Conservation (phyloP, 2,888 invertebrate species). For the Papilio protenor region DNA sequence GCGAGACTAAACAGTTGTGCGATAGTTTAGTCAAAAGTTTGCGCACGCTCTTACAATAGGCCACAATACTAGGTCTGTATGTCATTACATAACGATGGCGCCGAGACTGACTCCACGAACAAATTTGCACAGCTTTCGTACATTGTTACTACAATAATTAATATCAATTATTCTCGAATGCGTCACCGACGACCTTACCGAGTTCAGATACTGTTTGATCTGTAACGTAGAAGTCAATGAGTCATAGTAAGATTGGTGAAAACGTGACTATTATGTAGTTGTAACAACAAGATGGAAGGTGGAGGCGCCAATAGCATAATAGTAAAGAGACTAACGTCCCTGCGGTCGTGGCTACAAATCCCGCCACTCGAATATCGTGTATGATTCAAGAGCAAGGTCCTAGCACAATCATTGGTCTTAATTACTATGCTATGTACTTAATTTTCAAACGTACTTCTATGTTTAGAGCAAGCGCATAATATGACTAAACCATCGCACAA, state of each 20-base stretch:
- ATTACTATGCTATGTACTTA: not conserved
- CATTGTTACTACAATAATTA: slow-evolving; percentile 25
- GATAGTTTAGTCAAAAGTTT: not conserved
- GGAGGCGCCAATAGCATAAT: not conserved
- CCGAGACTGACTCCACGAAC: slow-evolving; percentile 21
- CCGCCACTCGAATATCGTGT: not conserved
- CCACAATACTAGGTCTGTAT: not conserved
- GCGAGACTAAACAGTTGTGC: too few species aligned
- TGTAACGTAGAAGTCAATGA: slow-evolving; percentile 24
- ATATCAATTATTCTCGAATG: slow-evolving; percentile 39
- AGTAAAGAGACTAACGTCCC: not conserved
- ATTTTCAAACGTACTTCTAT: too few species aligned
- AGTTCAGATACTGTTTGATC: slow-evolving; percentile 31
- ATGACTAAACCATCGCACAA: too few species aligned
- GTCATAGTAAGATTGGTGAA: slow-evolving; percentile 1
- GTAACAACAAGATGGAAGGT: not conserved
- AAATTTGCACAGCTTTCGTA: slow-evolving; percentile 40
- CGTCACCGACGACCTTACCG: slow-evolving; percentile 45
- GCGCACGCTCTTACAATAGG: not conserved
- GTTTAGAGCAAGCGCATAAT: too few species aligned
- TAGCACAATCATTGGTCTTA: not conserved
- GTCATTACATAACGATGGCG: slow-evolving; percentile 17
- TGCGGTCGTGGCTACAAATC: not conserved
- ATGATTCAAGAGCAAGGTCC: not conserved
- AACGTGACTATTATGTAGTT: not conserved